phyloP scores from a whole-genome alignment of 2,888 invertebrate species.

The Dicycla oo region DNA sequence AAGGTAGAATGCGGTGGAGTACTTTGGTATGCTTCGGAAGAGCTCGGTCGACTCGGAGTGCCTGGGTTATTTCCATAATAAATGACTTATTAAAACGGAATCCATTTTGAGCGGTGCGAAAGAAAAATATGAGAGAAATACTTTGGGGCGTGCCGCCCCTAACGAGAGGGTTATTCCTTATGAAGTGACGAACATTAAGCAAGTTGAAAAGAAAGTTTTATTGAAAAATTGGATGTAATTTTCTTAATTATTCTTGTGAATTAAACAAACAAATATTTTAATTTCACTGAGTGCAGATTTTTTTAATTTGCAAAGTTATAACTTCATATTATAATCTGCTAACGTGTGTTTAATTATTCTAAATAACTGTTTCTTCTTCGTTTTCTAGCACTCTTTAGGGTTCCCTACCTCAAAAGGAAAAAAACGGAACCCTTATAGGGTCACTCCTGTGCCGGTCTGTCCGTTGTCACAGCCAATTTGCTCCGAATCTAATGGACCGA shows the following conservation, averaged over 20 bases:
- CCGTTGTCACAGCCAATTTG: too few relatives aligned
- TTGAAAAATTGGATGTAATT: not conserved
- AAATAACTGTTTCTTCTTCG: not conserved
- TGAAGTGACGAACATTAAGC: constrained; percentile 6
- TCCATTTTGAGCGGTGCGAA: constrained; percentile 55
- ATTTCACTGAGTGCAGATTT: not conserved
- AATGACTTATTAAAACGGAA: constrained; percentile 62
- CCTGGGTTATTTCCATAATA: constrained; percentile 58
- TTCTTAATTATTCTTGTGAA: not conserved
- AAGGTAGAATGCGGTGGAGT: constrained; percentile 42
- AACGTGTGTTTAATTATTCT: not conserved
- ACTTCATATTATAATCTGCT: not conserved
- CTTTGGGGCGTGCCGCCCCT: constrained; percentile 31
- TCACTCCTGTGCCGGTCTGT: too few relatives aligned
- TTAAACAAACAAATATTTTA: not conserved
- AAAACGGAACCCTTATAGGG: too few relatives aligned
- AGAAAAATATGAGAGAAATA: constrained; percentile 59
- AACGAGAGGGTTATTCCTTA: constrained; percentile 36
- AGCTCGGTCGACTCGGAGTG: constrained; percentile 32
- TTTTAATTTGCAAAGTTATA: not conserved
- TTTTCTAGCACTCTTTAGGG: not conserved
- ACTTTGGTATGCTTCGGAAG: constrained; percentile 36
- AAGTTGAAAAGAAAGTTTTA: not conserved
- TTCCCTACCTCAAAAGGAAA: too few relatives aligned
- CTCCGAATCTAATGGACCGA: too few relatives aligned